Base-by-base conservation (phyloP, 2,888 invertebrate genomes). In the Actias luna region DNA sequence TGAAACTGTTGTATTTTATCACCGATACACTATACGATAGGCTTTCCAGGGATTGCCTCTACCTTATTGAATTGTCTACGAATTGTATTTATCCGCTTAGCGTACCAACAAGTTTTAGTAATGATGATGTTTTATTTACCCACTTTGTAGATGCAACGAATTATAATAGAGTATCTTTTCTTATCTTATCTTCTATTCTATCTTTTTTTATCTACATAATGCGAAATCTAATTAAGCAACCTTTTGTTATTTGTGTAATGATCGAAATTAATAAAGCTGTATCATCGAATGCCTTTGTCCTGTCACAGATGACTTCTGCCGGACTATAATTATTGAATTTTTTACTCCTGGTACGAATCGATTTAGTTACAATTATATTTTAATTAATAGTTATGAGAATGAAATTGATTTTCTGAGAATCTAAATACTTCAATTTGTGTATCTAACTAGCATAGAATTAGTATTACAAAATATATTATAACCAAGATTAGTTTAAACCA, bases 1-100 rank as follows among this genome's bases (percentile, higher is more conserved):
- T 90, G 88, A 89, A 89, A 87, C 88, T 84, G 88, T 87, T 85
- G 87, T 89, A 84, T 87, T 92, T 91, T 90, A 91, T 91, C 85
- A 87, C 88, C 77, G 79, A 71, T 65, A 68, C 69, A 75, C 66
- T 72, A 77, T 77, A 70, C 71, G 77, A 78, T 76, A 79, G 78
- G 78, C 78, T 79, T 79, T 76, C 75, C 74, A 72, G 63, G 65
- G 69, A 74, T 71, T 73, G 74, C 73, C 73, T 75, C 78, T 70
- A 74, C 78, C 80, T 80, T 84, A 78, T 84, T 84, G 79, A 80
- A 78, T 79, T 83, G 77, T 79, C 79, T 65, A 65, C 59, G 60
- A 55, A 46, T 66, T 65, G 65, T 64, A 65, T 50, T 25, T 50
- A 50, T 50, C 46, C 46, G 22, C 46, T 50, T 25, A 14, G 25